These are phyloP conservation scores for Scolopax rusticola DNA, from an alignment of 2,797 vertebrate genomes.

Conservation along the genomic window DNA sequence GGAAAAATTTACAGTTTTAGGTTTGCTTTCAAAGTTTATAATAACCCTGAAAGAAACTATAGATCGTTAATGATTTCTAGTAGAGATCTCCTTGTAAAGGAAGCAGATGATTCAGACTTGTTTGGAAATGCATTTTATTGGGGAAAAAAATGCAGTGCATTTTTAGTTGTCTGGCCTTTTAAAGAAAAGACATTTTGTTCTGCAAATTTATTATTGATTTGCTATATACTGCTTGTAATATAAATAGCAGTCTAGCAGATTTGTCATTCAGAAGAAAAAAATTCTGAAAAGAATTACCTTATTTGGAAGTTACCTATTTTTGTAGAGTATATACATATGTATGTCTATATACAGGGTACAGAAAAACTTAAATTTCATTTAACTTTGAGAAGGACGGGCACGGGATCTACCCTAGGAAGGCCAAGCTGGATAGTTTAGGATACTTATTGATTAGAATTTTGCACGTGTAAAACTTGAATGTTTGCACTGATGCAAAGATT, in stretches of 20 bases:
- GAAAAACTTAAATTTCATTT: neutral
- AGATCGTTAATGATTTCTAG: neutral
- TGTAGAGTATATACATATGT: neutral
- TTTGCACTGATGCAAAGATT: neutral
- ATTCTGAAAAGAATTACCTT: neutral
- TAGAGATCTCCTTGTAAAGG: conserved; percentile 26
- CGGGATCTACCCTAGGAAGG: neutral
- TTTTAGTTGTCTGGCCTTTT: conserved; percentile 54
- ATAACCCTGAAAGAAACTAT: conserved; percentile 40
- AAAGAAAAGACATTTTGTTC: conserved; percentile 50
- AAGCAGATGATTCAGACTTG: conserved; percentile 51
- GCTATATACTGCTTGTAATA: neutral
- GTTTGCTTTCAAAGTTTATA: conserved; percentile 27
- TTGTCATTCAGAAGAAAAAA: neutral
- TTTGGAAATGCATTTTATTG: neutral
- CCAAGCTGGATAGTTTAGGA: neutral
- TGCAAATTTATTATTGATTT: neutral
- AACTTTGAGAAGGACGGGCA: neutral
- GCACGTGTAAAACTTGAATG: neutral
- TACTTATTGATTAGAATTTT: neutral
- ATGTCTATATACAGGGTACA: neutral
- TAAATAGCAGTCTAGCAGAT: neutral
- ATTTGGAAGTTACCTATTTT: neutral
- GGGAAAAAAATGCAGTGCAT: neutral
- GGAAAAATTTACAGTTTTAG: neutral